phyloP scores from a whole-genome alignment of 2,113 vertebrate species.

The Chinchilla lanigera region DNA sequence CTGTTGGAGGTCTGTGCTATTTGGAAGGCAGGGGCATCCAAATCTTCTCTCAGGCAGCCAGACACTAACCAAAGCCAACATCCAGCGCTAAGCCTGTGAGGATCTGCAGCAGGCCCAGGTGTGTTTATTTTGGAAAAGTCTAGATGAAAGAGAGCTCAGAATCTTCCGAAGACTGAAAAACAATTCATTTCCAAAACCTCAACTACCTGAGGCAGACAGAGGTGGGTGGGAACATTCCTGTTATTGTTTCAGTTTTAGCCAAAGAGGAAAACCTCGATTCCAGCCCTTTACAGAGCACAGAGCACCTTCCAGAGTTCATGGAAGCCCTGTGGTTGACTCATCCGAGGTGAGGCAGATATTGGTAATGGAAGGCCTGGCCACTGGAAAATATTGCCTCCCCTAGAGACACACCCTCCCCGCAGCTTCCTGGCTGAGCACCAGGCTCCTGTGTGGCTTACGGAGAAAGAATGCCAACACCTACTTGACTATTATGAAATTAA shows the following conservation, averaged over 20 bases:
- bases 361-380: not conserved
- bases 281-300: not conserved
- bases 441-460: not conserved
- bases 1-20: not conserved
- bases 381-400: constrained; percentile 44
- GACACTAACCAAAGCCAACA: constrained; percentile 26
- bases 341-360: constrained; percentile 40
- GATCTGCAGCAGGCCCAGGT: constrained; percentile 22
- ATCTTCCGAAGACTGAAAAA: constrained; percentile 68
- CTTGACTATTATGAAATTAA: constrained; percentile 57
- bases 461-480: constrained; percentile 29
- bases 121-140: constrained; percentile 70
- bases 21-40: not conserved
- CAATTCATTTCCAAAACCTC: constrained; percentile 60
- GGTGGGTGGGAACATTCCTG: constrained; percentile 67
- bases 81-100: not conserved
- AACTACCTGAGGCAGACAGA: constrained; percentile 66
- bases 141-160: constrained; percentile 22
- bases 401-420: not conserved
- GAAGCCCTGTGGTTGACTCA: not conserved
- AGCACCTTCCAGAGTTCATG: constrained; percentile 43
- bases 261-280: constrained; percentile 24
- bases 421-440: not conserved
- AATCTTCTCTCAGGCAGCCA: not conserved
- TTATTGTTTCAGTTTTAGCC: constrained; percentile 67